Evolutionary conservation across 1,140 invertebrate species (phyloP).

Genomic region (Drosophila repleta): DNA sequence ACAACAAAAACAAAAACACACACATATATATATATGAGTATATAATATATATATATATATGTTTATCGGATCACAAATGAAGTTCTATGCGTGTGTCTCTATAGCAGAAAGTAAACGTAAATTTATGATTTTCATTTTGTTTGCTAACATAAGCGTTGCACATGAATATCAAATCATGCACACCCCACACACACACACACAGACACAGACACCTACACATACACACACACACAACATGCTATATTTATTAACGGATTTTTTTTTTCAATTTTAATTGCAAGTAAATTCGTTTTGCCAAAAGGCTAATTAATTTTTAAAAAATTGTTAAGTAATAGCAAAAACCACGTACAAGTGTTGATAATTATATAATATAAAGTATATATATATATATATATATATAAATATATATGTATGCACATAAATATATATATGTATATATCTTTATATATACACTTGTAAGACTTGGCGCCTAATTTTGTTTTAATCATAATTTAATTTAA

Average conservation of each 20-base stretch:
- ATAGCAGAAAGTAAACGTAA: slow-evolving; percentile 15
- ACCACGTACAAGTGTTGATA: slow-evolving; percentile 66
- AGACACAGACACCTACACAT: slow-evolving; percentile 13
- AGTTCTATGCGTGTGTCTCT: slow-evolving; percentile 18
- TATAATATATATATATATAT: slow-evolving; percentile 21
- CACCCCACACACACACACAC: slow-evolving; percentile 1
- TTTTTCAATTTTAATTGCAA: slow-evolving; percentile 11
- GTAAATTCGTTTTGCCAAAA: slow-evolving; percentile 16
- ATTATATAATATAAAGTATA: slow-evolving; percentile 26
- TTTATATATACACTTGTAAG: slow-evolving; percentile 11
- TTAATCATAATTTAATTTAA: slow-evolving; percentile 5
- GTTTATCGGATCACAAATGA: not conserved
- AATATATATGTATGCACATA: slow-evolving; percentile 15
- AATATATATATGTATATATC: slow-evolving; percentile 7
- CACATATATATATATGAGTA: slow-evolving; percentile 25
- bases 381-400: slow-evolving; percentile 12
- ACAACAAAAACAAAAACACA: not conserved
- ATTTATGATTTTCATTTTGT: slow-evolving; percentile 16
- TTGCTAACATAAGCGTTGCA: slow-evolving; percentile 44
- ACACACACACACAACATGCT: slow-evolving; percentile 21
- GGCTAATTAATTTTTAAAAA: slow-evolving; percentile 42
- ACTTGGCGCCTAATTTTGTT: slow-evolving; percentile 35
- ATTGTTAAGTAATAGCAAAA: slow-evolving; percentile 35
- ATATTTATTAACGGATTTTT: slow-evolving; percentile 43
- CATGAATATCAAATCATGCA: slow-evolving; percentile 18